These are phyloP conservation scores for Scaptomyza parva DNA, from an alignment of 2,888 invertebrate genomes.

Conservation along the genomic window DNA sequence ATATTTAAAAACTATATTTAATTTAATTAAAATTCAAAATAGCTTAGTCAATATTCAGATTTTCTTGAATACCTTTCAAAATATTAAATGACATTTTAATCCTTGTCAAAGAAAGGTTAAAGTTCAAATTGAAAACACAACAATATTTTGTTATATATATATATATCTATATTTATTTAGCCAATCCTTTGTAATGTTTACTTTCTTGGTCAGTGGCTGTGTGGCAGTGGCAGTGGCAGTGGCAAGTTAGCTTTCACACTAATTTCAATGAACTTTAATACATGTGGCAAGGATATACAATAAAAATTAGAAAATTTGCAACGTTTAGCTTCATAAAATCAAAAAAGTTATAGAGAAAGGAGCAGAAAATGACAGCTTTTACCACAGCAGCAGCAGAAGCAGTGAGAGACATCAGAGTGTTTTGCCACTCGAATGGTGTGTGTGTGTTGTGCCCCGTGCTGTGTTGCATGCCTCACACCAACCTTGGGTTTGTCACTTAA, in stretches of 20 bases:
- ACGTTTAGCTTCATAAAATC: slow-evolving; percentile 33
- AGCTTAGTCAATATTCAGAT: too few relatives aligned
- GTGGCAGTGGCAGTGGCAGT: slow-evolving; percentile 13
- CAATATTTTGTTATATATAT: background rate
- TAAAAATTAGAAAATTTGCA: slow-evolving; percentile 46
- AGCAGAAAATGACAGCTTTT: slow-evolving; percentile 33
- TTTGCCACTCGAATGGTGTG: slow-evolving; percentile 32
- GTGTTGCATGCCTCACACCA: slow-evolving; percentile 15
- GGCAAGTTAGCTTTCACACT: background rate
- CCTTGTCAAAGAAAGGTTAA: background rate
- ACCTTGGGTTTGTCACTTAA: slow-evolving; percentile 54
- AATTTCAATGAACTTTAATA: slow-evolving; percentile 35
- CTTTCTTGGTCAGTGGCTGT: too few relatives aligned
- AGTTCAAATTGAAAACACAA: slow-evolving; percentile 1
- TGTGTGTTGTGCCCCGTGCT: slow-evolving; percentile 1
- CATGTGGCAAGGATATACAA: slow-evolving; percentile 22
- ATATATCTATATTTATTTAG: too few relatives aligned
- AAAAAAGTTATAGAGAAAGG: slow-evolving; percentile 15
- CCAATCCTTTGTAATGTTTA: slow-evolving; percentile 4
- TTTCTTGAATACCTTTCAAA: background rate
- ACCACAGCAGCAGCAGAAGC: slow-evolving; percentile 27
- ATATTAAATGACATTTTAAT: background rate
- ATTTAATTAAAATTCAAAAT: too few relatives aligned
- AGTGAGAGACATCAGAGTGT: too few relatives aligned
- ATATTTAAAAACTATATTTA: too few relatives aligned